Conservation (phyloP, 2,888 invertebrate genomes). For the Autographa pulchrina region DNA sequence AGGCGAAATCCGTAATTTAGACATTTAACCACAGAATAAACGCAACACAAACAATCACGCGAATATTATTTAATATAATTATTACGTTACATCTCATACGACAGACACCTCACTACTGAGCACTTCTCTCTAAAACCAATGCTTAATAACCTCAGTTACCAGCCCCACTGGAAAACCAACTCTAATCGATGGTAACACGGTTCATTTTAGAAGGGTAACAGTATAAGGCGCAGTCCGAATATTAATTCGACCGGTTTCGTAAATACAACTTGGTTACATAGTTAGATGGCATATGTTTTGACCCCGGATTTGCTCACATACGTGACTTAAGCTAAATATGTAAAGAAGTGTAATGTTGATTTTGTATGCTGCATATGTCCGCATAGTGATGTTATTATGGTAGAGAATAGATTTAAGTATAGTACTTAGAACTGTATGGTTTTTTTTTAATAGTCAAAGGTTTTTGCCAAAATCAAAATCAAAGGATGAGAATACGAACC, state of each 20-base stretch:
- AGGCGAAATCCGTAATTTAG: constrained; percentile 58
- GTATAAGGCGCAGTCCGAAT: constrained; percentile 33
- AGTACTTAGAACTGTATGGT: too few relatives aligned
- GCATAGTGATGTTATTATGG: background rate
- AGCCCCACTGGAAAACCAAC: constrained; percentile 1
- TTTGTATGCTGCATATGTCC: background rate
- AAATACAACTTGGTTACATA: constrained; percentile 20
- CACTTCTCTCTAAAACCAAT: constrained; percentile 30
- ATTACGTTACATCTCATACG: constrained; percentile 30
- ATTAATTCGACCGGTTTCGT: constrained; percentile 54
- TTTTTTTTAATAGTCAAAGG: too few relatives aligned
- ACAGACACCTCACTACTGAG: constrained; percentile 33
- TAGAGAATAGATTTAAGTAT: background rate
- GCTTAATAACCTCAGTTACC: constrained; percentile 34
- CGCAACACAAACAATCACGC: constrained; percentile 6
- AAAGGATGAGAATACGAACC: too few relatives aligned
- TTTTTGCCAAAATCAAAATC: too few relatives aligned
- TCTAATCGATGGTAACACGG: constrained; percentile 5
- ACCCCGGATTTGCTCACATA: constrained; percentile 30
- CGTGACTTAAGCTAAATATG: background rate
- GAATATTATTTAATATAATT: constrained; percentile 1
- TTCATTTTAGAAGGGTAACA: background rate
- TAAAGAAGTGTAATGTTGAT: background rate
- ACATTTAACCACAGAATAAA: constrained; percentile 45
- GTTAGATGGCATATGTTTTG: constrained; percentile 21